Conservation (phyloP, 2,797 vertebrate species). For the Gambelia wislizenii region DNA sequence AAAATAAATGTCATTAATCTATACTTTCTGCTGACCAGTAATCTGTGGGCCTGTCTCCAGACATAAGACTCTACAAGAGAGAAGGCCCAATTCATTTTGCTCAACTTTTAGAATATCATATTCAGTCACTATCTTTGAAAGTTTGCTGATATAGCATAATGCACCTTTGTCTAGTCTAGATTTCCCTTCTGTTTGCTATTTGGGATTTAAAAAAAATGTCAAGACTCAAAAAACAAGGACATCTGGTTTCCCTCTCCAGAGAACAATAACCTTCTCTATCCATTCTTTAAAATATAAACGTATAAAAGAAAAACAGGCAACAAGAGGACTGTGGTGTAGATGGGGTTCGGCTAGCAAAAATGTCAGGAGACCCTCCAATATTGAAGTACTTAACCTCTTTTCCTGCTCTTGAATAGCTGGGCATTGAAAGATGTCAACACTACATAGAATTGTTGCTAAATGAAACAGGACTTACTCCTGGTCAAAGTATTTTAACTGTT, state of each 20-base stretch:
- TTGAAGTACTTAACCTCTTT: background rate
- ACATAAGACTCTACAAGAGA: background rate
- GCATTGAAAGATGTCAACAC: background rate
- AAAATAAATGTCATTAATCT: background rate
- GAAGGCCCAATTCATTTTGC: background rate
- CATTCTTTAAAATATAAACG: background rate
- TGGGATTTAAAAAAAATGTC: too few relatives aligned
- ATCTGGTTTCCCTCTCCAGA: background rate
- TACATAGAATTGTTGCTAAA: background rate
- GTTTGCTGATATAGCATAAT: background rate
- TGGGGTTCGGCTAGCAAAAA: background rate
- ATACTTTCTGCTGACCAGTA: background rate
- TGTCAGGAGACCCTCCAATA: background rate
- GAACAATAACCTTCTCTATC: background rate
- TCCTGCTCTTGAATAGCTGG: background rate
- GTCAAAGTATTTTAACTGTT: conserved; percentile 78
- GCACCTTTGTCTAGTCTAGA: background rate
- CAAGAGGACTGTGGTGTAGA: too few relatives aligned
- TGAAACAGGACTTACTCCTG: conserved; percentile 80
- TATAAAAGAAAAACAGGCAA: background rate
- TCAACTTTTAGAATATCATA: background rate
- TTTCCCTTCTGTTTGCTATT: background rate
- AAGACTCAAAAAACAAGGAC: background rate
- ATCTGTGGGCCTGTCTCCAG: background rate
- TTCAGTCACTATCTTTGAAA: background rate